A percentile compares a stretch with the other conserved stretches of the same genome.
Conservation (phyloP, 2,113 vertebrate genomes). For the Hystrix brachyura region DNA sequence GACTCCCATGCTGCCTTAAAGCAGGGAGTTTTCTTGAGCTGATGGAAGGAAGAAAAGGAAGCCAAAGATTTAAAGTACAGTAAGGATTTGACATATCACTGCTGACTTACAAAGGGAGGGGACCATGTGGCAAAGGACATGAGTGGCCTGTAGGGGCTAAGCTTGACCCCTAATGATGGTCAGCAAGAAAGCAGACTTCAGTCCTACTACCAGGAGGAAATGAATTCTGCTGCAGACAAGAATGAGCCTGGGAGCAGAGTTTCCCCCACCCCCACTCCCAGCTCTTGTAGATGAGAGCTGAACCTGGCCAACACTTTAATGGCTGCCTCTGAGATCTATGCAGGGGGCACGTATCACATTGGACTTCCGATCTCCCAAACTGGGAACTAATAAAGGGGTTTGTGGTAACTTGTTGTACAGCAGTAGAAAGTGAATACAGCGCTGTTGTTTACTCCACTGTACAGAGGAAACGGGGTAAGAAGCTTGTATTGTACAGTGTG, state of each 20-base stretch:
- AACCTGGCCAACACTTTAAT: neutral
- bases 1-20: neutral
- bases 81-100: neutral
- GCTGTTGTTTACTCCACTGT: neutral
- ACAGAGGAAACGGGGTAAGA: neutral
- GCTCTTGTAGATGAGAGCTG: neutral
- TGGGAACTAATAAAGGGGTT: accelerated
- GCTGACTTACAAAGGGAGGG: neutral
- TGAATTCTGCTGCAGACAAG: neutral
- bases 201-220: neutral
- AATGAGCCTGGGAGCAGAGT: neutral
- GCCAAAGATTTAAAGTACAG: neutral
- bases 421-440: neutral
- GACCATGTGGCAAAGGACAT: neutral
- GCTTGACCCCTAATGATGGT: neutral
- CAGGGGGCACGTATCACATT: neutral
- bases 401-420: neutral
- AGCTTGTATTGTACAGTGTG: neutral
- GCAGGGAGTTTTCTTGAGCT: neutral
- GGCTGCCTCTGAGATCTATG: neutral
- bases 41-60: neutral
- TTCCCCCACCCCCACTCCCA: too few relatives aligned
- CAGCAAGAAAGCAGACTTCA: neutral
- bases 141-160: neutral
- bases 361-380: neutral